Evolutionary conservation across 1,140 invertebrate species (phyloP).

Genomic region (Calycopis cecrops): DNA sequence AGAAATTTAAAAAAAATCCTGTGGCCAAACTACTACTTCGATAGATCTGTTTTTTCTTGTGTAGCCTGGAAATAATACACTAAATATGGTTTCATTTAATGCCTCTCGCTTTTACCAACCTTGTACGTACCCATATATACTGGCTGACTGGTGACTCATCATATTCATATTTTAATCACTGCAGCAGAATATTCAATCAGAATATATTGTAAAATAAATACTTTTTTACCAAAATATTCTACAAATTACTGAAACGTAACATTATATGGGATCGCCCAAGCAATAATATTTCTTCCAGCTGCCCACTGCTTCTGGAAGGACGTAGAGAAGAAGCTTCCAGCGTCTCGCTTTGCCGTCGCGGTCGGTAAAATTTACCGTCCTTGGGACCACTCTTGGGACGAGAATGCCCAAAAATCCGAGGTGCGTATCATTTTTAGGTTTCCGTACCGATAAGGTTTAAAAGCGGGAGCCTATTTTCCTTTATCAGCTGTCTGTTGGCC

Average conservation of each 20-base stretch:
- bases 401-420: constrained; percentile 21
- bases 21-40: too few relatives aligned
- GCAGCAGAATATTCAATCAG: too few relatives aligned
- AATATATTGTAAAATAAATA: too few relatives aligned
- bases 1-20: too few relatives aligned
- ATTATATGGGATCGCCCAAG: constrained; percentile 26
- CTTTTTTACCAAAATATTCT: too few relatives aligned
- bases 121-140: too few relatives aligned
- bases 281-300: constrained; percentile 26
- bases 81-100: too few relatives aligned
- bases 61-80: too few relatives aligned
- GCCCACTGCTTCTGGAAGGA: constrained; percentile 66
- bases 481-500: too few relatives aligned
- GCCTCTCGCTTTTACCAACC: too few relatives aligned
- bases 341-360: constrained; percentile 37
- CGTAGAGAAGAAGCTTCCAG: constrained; percentile 17
- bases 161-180: not conserved
- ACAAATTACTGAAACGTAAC: constrained; percentile 24
- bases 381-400: constrained; percentile 25
- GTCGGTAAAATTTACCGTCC: constrained; percentile 43
- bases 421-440: not conserved
- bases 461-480: too few relatives aligned
- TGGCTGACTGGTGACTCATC: not conserved
- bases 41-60: too few relatives aligned
- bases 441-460: not conserved